These are phyloP conservation scores for Oncorhynchus masou DNA, from an alignment of 2,113 vertebrate genomes.

Conservation along the genomic window DNA sequence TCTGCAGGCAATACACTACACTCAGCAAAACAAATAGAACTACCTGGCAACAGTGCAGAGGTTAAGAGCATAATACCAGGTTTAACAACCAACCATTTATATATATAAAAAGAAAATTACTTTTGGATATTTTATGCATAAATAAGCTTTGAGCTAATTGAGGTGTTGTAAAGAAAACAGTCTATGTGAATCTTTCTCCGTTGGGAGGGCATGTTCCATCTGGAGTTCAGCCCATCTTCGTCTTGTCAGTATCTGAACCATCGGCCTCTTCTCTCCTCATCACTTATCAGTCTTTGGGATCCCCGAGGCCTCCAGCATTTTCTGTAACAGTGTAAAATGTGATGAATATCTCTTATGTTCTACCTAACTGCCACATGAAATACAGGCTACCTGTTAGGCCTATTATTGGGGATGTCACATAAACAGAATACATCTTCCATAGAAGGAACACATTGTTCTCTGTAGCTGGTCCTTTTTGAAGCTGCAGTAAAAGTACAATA, in stretches of 20 bases:
- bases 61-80: not conserved
- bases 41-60: not conserved
- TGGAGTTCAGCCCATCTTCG: not conserved
- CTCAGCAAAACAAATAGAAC: not conserved
- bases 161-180: not conserved
- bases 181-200: not conserved
- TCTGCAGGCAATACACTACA: not conserved
- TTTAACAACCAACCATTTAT: not conserved
- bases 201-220: not conserved
- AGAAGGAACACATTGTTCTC: too few species aligned
- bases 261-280: slow-evolving; percentile 34
- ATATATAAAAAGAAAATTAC: not conserved
- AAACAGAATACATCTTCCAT: not conserved
- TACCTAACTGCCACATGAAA: not conserved
- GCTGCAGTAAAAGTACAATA: too few species aligned
- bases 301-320: slow-evolving; percentile 65
- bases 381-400: not conserved
- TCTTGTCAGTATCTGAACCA: slow-evolving; percentile 16
- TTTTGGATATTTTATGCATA: not conserved
- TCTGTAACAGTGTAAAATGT: slow-evolving; percentile 58
- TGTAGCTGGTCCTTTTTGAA: too few species aligned
- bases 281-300: slow-evolving; percentile 41
- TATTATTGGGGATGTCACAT: not conserved
- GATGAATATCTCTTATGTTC: not conserved
- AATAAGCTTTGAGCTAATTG: not conserved